Evolutionary conservation across 2,113 vertebrate genomes (phyloP), one percentile per base, ranked within the genome.

Genomic region (Okapia johnstoni): DNA sequence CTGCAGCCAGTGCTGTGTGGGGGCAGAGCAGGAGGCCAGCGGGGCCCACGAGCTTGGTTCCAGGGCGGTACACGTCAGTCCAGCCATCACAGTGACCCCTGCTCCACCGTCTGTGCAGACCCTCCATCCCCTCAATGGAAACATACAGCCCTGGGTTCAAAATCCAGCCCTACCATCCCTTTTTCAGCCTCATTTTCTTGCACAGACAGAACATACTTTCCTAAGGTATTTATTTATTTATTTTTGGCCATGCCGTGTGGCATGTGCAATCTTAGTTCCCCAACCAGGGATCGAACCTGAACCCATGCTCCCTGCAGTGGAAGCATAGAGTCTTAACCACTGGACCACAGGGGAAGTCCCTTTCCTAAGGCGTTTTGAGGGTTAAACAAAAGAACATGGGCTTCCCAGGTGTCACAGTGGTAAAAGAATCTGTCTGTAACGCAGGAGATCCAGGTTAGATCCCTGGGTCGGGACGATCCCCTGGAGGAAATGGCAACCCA

Each of bases 21-120:
- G 52, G 5, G 54, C 33, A 7, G n/a, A 58, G 57, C 52, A 17
- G 33, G 63, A 16, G 0, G 6, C 50, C 3, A 6, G 13, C 0
- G 0, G 6, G 8, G 40, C 7, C 30, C 0, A 25, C 1, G 3
- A 21, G 25, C 17, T 33, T 4, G 36, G 26, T 14, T 43, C 36
- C 15, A 15, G 26, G 33, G 8, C 40, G 33, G 23, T 0, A 4
- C 7, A 11, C 0, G 7, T n/a, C 61, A 23, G 4, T 12, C 36
- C 36, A 54, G 10, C 33, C 1, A 11, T 9, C 16, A 4, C 30
- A 26, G 6, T n/a, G 28, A 6, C 30, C 48, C 61, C 36, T 40
- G n/a, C 23, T 13, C 13, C 8, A 7, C 5, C 5, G 57, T 5
- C 60, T 55, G 3, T 70, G n/a, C 36, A 63, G 1, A 16, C 16